Percentiles rank a stretch among this genome's conserved stretches.
Conservation (phyloP, 1,140 invertebrate genomes). For the Rhopalosiphum padi region DNA sequence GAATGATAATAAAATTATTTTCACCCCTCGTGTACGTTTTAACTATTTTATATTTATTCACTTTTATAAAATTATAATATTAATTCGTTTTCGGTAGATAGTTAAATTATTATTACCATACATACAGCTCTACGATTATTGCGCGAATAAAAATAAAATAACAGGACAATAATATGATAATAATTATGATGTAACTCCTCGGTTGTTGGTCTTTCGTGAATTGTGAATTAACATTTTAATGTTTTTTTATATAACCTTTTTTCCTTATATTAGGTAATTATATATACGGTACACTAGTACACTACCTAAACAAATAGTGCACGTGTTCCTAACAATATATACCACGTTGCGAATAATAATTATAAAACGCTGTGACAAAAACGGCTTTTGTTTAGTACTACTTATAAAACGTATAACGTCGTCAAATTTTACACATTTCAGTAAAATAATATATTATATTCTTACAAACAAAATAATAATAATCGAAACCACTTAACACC, state of each 20-base stretch:
- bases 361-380: neutral
- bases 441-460: no score
- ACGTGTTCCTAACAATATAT: neutral
- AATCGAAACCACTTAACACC: no score
- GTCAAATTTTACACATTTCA: no score
- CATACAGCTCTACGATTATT: neutral
- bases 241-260: neutral
- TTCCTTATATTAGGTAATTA: neutral
- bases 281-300: neutral
- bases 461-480: no score
- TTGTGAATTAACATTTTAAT: neutral
- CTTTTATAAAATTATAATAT: neutral
- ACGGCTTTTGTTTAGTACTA: neutral
- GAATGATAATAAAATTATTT: neutral
- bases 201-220: neutral
- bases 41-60: neutral
- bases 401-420: neutral
- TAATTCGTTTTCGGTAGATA: neutral
- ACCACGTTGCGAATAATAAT: conserved; percentile 16
- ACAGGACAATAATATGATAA: neutral
- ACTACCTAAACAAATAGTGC: neutral
- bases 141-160: neutral
- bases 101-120: neutral
- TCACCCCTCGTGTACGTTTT: neutral
- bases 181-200: neutral